Conservation (phyloP, 1,140 invertebrate genomes). For the Megalonaias nervosa region DNA sequence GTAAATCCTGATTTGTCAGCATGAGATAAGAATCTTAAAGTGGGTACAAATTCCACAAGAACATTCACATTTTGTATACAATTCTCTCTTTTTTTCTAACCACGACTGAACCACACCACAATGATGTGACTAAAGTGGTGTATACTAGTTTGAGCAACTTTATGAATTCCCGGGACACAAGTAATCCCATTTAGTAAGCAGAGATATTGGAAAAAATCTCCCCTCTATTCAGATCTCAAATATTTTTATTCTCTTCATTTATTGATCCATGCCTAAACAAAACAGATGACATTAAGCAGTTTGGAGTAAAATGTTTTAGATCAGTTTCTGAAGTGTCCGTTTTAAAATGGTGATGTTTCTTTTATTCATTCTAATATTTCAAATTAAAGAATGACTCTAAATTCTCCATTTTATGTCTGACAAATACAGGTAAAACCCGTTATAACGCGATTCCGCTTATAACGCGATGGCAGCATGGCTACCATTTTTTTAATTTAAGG, state of each 20-base stretch:
- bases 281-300: conserved; percentile 35
- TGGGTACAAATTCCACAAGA: too few species aligned
- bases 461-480: too few species aligned
- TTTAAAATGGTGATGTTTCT: conserved; percentile 37
- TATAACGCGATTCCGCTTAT: too few species aligned
- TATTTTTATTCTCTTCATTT: conserved; percentile 16
- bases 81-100: neutral
- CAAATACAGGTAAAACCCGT: neutral
- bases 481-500: too few species aligned
- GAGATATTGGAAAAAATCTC: conserved; percentile 16
- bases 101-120: conserved; percentile 15
- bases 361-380: conserved; percentile 26
- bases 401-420: neutral
- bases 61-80: too few species aligned
- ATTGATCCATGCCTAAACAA: conserved; percentile 43
- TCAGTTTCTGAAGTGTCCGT: conserved; percentile 31
- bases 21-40: too few species aligned
- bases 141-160: conserved; percentile 34
- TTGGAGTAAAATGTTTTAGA: conserved; percentile 16
- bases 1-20: too few species aligned
- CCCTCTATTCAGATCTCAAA: conserved; percentile 18
- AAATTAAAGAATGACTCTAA: conserved; percentile 16
- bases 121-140: conserved; percentile 2
- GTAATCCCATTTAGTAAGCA: conserved; percentile 34
- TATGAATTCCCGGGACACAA: conserved; percentile 30